Base-by-base conservation (phyloP, 2,797 vertebrate species). In the Siniperca obscura region DNA sequence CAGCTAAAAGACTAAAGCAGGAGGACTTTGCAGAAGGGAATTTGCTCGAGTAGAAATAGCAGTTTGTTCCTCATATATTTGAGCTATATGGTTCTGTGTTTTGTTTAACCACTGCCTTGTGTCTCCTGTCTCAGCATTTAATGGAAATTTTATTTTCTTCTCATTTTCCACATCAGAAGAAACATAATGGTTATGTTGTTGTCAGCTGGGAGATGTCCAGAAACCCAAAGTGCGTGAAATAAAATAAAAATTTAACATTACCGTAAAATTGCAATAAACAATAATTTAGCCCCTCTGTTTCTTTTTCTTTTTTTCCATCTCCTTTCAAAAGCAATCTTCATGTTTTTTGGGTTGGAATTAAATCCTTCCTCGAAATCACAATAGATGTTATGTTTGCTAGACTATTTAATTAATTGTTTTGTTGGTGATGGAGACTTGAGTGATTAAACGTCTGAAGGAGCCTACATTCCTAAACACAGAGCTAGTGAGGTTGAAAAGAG, bases 131-230 rank as follows among this genome's bases (percentile, higher is more conserved):
- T 81, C 57, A 38, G 60, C 34, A 9, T 67, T 80, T 90, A 89
- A 92, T 91, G 76, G 74, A 86, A 74, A 89, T 87, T 70, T 76
- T 70, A 90, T 90, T 93, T 82, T 73, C 80, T 76, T 78, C 73
- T 89, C 46, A 87, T 94, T 93, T 93, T 90, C 71, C 73, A 89
- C 69, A 17, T 92, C 87, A 86, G 67, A 85, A 90, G 83, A 92
- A 92, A 80, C 56, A 81, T 85, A 86, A 91, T 88, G 72, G 64
- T 74, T 78, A 88, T 84, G 85, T 81, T 88, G 81, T 75, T 90
- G 84, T 92, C 89, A 89, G 57, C 46, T 53, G 64, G 61, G 71
- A 90, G 59, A 88, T 87, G 86, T 90, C 86, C 78, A 86, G 44
- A 89, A 85, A 89, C 74, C 61, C 61, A 81, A 73, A 74, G 78